Conservation (phyloP, 2,888 invertebrate species). For the Erannis defoliaria region DNA sequence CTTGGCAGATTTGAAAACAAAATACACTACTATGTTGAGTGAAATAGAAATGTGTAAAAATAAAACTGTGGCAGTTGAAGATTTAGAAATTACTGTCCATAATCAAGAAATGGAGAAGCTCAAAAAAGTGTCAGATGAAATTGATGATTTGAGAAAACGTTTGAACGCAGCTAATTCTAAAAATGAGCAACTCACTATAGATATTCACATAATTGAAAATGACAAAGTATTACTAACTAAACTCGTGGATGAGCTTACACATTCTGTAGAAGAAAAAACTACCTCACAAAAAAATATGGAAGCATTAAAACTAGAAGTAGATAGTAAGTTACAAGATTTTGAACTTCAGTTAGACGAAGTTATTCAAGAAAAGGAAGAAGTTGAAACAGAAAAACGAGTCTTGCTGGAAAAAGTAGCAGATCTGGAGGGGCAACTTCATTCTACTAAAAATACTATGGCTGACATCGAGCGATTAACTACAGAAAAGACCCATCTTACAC, state of each 20-base stretch:
- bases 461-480: constrained; percentile 42
- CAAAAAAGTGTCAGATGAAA: constrained; percentile 68
- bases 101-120: constrained; percentile 60
- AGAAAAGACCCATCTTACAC: constrained; percentile 48
- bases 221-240: constrained; percentile 80
- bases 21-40: constrained; percentile 82
- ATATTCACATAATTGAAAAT: constrained; percentile 83
- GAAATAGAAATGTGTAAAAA: constrained; percentile 75
- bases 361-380: constrained; percentile 54
- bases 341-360: constrained; percentile 58
- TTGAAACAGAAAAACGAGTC: constrained; percentile 57
- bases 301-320: constrained; percentile 60
- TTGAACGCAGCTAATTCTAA: constrained; percentile 69
- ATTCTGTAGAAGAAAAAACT: constrained; percentile 60
- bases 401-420: constrained; percentile 55
- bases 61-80: constrained; percentile 79
- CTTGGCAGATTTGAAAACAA: constrained; percentile 82
- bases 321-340: constrained; percentile 67
- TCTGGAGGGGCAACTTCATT: constrained; percentile 47
- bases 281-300: constrained; percentile 61
- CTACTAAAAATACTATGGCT: constrained; percentile 25
- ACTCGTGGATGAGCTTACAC: constrained; percentile 76
- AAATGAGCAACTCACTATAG: constrained; percentile 81
- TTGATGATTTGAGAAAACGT: constrained; percentile 76
- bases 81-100: constrained; percentile 75